Evolutionary conservation across 2,797 vertebrate species (phyloP).

Genomic region (Sebastes jordani): DNA sequence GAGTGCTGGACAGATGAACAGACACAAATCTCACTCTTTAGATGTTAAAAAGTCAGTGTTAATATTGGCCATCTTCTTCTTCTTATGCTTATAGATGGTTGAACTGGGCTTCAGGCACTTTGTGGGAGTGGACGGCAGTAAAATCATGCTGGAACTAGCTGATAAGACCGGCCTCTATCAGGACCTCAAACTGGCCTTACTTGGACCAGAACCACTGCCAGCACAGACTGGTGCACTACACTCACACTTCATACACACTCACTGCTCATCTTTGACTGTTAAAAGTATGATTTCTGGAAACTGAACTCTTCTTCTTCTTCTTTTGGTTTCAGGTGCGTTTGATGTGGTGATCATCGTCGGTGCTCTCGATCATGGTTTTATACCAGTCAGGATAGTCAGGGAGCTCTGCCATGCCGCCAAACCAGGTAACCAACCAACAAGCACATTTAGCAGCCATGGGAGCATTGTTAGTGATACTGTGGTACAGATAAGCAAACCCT

Average conservation of each 20-base stretch:
- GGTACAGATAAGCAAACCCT: too few relatives aligned
- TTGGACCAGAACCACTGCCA: conserved; percentile 41
- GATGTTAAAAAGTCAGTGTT: background rate
- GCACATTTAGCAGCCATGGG: too few relatives aligned
- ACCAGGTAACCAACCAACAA: conserved; percentile 17
- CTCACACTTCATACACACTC: background rate
- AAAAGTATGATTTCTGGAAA: too few relatives aligned
- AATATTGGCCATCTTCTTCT: background rate
- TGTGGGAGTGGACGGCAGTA: conserved; percentile 44
- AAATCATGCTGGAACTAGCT: conserved; percentile 29
- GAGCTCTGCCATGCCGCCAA: conserved; percentile 21
- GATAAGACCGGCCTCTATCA: background rate
- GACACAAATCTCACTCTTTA: background rate
- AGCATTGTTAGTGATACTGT: too few relatives aligned
- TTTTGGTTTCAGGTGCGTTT: background rate
- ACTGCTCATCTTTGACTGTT: too few relatives aligned
- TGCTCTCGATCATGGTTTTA: background rate
- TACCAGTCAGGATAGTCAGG: conserved; percentile 23
- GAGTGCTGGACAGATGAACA: too few relatives aligned
- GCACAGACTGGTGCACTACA: conserved; percentile 14
- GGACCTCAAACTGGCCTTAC: conserved; percentile 26
- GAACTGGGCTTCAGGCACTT: conserved; percentile 45
- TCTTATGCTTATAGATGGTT: conserved; percentile 15
- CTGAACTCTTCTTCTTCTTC: too few relatives aligned
- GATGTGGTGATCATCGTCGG: conserved; percentile 30